Evolutionary conservation across 2,797 vertebrate genomes (phyloP), one percentile per base, ranked within the genome.

Genomic region (Chromis chromis): DNA sequence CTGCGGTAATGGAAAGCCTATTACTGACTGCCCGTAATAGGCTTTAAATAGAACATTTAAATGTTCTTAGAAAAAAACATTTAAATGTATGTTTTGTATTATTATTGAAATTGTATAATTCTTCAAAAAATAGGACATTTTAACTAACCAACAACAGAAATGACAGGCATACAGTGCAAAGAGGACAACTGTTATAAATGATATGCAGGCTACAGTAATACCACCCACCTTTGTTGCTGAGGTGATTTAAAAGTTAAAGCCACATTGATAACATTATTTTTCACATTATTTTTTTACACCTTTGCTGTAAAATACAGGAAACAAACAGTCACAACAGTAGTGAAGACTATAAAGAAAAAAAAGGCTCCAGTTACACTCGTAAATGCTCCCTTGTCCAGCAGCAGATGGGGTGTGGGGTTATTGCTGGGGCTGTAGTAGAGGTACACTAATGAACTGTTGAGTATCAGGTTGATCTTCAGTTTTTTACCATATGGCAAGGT

Each of bases 381-480:
- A 39, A 95, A 74, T 53, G 91, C 70, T 62, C 94, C 94, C 11
- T 78, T 92, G 33, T 94, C 91, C 89, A 95, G 62, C 62, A 96
- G 88, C 48, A 93, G 82, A 55, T 5, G 75, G 0, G 61, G 5
- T 3, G 22, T 73, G 10, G 42, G 17, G 56, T 88, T 83, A 1
- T 21, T 17, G 7, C 81, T 16, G 0, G 70, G 68, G 13, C 0
- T 91, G 91, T 94, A 95, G 81, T 78, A 76, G 27, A 96, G 79
- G 0, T 66, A 88, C 48, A 93, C 93, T 78, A 84, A 74, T 48
- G 94, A 90, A 67, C 86, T 94, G 89, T 95, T 94, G 59, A 94
- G 53, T 40, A 93, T 85, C 80, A 95, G 90, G 83, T 93, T 91
- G 77, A 96, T 89, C 86, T 95, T 95, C 84, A 95, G 82, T 19